Conservation (phyloP, 2,113 vertebrate genomes). For the Turdus rufiventris region DNA sequence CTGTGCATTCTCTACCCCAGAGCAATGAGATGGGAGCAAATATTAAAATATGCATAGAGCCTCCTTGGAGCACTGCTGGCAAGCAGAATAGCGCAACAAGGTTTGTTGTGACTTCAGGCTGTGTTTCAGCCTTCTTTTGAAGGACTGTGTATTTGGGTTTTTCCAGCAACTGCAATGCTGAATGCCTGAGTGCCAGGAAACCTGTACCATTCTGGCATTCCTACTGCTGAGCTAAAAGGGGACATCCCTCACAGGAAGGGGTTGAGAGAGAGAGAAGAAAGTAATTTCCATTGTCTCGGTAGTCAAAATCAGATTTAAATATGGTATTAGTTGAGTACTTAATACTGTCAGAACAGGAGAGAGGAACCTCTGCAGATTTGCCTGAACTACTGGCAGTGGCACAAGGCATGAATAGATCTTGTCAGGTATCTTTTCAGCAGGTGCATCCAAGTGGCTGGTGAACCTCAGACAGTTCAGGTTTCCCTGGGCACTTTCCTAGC, state of each 20-base stretch:
- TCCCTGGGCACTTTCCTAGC: neutral
- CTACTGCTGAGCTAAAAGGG: neutral
- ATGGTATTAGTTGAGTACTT: neutral
- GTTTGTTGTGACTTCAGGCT: neutral
- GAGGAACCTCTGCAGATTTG: neutral
- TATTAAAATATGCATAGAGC: neutral
- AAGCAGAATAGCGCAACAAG: neutral
- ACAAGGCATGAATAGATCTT: neutral
- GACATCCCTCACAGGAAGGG: neutral
- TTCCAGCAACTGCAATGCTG: neutral
- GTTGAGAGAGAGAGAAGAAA: neutral
- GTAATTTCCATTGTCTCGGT: neutral
- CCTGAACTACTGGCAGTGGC: neutral
- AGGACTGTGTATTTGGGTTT: neutral
- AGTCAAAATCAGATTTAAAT: neutral
- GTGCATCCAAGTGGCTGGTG: neutral
- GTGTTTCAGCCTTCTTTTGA: neutral
- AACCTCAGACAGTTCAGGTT: neutral
- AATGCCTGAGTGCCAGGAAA: neutral
- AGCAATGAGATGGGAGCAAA: neutral
- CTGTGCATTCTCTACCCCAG: neutral
- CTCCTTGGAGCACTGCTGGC: neutral
- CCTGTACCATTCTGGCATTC: neutral
- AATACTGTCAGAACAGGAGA: neutral
- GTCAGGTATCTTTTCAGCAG: constrained; percentile 7